A percentile compares a stretch with the other conserved stretches of the same genome.
These are phyloP conservation scores for Cenopis cana DNA, from an alignment of 2,888 invertebrate genomes.

Conservation along the genomic window DNA sequence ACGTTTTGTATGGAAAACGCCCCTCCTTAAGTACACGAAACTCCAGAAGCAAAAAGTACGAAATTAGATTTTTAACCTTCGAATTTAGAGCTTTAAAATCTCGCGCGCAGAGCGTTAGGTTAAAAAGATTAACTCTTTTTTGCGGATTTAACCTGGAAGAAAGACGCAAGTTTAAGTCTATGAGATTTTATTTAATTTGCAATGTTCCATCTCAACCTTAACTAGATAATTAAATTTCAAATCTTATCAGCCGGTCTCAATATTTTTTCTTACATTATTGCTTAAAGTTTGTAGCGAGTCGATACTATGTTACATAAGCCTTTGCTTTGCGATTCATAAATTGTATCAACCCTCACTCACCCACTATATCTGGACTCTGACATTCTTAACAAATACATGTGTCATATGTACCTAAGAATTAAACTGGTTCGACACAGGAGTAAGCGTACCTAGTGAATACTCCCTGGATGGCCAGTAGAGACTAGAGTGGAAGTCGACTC, in stretches of 20 bases:
- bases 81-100: no score
- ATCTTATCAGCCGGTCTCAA: slow-evolving; percentile 19
- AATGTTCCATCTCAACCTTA: no score
- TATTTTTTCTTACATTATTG: slow-evolving; percentile 19
- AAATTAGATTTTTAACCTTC: no score
- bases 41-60: background rate
- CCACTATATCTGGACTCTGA: background rate
- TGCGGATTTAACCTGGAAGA: no score
- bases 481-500: background rate
- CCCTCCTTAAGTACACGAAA: background rate
- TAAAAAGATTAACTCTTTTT: no score
- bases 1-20: no score
- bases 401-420: background rate
- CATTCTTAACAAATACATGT: background rate
- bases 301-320: slow-evolving; percentile 37
- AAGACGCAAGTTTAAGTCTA: no score
- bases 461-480: slow-evolving; percentile 1
- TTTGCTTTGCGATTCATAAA: background rate
- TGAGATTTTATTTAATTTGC: background rate
- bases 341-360: background rate
- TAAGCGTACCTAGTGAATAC: background rate
- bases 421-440: background rate
- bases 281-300: slow-evolving; percentile 33
- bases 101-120: no score
- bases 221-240: slow-evolving; percentile 11